Percentiles rank a stretch among this genome's conserved stretches.
These are phyloP conservation scores for Dolomedes plantarius DNA, from an alignment of 2,888 invertebrate species.

Conservation along the genomic window DNA sequence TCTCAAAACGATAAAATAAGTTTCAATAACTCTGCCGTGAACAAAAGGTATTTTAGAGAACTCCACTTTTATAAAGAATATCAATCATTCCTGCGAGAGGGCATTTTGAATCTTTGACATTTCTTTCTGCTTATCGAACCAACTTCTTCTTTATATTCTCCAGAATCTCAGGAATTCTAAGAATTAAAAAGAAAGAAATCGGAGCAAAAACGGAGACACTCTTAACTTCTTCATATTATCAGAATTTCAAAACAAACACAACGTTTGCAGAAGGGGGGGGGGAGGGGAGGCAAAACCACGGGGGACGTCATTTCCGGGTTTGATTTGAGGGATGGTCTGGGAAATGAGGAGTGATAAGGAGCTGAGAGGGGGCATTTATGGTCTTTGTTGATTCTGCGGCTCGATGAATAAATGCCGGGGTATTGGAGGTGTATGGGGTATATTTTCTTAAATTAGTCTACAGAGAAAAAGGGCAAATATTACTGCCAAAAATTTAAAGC, in stretches of 20 bases:
- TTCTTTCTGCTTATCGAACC: slow-evolving; percentile 5
- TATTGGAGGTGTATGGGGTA: too few species aligned
- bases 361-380: neutral
- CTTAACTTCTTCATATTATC: neutral
- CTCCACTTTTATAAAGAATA: neutral
- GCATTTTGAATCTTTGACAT: neutral
- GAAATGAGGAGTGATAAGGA: slow-evolving; percentile 8
- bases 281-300: neutral
- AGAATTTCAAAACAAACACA: neutral
- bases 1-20: neutral
- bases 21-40: neutral
- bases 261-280: neutral
- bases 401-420: neutral
- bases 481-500: too few species aligned
- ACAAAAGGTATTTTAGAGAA: neutral
- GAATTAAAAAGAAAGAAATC: neutral
- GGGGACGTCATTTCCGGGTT: slow-evolving; percentile 2
- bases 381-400: neutral
- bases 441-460: too few species aligned
- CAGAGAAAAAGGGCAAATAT: too few species aligned
- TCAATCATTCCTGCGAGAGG: neutral
- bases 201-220: neutral
- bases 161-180: neutral
- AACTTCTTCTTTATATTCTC: neutral
- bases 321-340: neutral